Evolutionary conservation across 1,140 invertebrate species (phyloP), one percentile per base, ranked within the genome.

Genomic region (Colletes latitarsis): DNA sequence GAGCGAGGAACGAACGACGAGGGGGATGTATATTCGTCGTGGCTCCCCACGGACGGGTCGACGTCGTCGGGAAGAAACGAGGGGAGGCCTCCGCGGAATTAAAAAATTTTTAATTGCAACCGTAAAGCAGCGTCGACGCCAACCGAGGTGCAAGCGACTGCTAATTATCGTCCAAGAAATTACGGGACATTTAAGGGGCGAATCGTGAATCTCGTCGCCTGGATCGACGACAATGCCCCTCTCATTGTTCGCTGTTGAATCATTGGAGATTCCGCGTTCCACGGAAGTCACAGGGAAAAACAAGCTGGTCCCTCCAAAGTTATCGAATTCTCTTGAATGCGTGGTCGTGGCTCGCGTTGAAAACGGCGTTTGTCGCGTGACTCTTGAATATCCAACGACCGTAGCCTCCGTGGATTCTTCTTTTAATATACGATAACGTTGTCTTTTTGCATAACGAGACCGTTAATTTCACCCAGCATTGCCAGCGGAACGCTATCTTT

Each of bases 381-480:
- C n/a, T 58, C 55, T 52, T 52, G 43, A 43, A 43, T 43, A 43
- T 43, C 43, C n/a, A n/a, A n/a, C n/a, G n/a, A n/a, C n/a, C n/a
- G n/a, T n/a, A n/a, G n/a, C n/a, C n/a, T n/a, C n/a, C n/a, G n/a
- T 8, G 43, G 43, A 43, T 66, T 78, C 72, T 73, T 78, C 74
- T 73, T 83, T 72, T 86, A 83, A 87, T 73, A 66, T 84, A 79
- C n/a, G 82, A 82, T 71, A 83, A 60, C 62, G 70, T 64, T 75
- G 46, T 53, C 86, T 84, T 86, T 87, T 84, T 78, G 78, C 62
- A 68, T 58, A 46, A 46, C 30, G 30, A 30, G 30, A 9, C 0
- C 43, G 5, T 43, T 43, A 43, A 43, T 43, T 43, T 8, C 43
- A 43, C 4, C 4, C 43, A 5, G 43, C 43, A 43, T 43, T 43